These are phyloP conservation scores for Embidobia sp. DNA, from an alignment of 2,888 invertebrate species.

Conservation along the genomic window DNA sequence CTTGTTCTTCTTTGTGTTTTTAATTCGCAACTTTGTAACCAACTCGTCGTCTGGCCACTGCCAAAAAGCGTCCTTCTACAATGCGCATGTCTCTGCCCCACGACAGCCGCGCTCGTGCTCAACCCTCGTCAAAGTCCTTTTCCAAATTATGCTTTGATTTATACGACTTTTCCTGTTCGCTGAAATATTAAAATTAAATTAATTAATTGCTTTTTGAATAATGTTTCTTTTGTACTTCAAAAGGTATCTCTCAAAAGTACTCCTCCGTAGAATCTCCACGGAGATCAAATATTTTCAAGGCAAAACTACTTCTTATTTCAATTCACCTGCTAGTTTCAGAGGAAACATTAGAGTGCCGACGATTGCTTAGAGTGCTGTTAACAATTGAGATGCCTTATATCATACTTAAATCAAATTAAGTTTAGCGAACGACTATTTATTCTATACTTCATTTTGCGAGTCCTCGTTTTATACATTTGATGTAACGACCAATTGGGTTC, in stretches of 20 bases:
- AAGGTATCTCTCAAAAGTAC: too few relatives aligned
- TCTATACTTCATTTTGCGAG: conserved; percentile 3
- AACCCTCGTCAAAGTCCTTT: conserved; percentile 61
- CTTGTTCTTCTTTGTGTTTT: conserved; percentile 77
- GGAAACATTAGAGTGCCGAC: too few relatives aligned
- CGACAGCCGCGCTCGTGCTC: conserved; percentile 38
- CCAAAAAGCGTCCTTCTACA: conserved; percentile 62
- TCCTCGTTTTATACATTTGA: conserved; percentile 19
- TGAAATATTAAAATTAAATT: conserved; percentile 17
- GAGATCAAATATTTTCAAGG: too few relatives aligned
- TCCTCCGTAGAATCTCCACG: too few relatives aligned
- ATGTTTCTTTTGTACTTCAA: background rate
- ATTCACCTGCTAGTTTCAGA: too few relatives aligned
- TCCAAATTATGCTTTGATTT: conserved; percentile 48
- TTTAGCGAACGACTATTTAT: conserved; percentile 12
- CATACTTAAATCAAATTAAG: conserved; percentile 2
- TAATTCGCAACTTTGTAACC: conserved; percentile 78
- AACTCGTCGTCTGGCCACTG: conserved; percentile 66
- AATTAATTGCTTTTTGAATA: background rate
- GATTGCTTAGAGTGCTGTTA: too few relatives aligned
- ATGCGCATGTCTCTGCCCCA: conserved; percentile 34
- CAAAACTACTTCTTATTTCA: too few relatives aligned
- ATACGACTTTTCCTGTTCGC: conserved; percentile 6
- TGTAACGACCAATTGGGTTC: conserved; percentile 30
- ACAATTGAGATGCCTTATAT: background rate